Percentiles rank a stretch among this genome's conserved stretches.
Evolutionary conservation across 1,140 invertebrate genomes (phyloP).

Genomic region (Polyergus mexicanus): DNA sequence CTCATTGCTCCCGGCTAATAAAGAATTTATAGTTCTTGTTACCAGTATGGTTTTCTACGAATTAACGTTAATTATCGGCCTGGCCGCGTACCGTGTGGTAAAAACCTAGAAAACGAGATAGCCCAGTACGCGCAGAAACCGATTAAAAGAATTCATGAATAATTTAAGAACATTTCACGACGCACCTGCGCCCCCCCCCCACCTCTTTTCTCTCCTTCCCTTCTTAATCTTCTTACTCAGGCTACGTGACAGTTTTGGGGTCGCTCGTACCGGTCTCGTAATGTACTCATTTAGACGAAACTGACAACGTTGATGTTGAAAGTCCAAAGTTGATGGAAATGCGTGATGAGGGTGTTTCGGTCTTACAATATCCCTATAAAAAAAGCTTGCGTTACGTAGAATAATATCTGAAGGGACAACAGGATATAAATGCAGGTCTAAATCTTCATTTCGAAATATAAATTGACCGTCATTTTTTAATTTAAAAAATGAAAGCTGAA

Average conservation of each 20-base stretch:
- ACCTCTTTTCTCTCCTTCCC: constrained; percentile 8
- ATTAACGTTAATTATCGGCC: constrained; percentile 84
- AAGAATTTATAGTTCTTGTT: constrained; percentile 86
- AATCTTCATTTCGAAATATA: background rate
- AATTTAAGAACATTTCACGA: constrained; percentile 80
- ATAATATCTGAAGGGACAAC: constrained; percentile 21
- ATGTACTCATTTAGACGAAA: constrained; percentile 48
- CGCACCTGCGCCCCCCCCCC: constrained; percentile 81
- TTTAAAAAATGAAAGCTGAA: background rate
- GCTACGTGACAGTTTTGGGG: constrained; percentile 55
- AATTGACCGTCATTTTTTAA: background rate
- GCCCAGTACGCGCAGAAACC: constrained; percentile 80
- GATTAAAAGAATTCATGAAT: constrained; percentile 87
- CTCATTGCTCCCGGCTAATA: constrained; percentile 81
- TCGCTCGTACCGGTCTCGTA: constrained; percentile 56
- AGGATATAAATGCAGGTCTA: background rate
- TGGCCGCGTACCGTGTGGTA: constrained; percentile 73
- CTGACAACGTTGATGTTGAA: constrained; percentile 51
- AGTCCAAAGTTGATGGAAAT: constrained; percentile 44
- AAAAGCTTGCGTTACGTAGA: background rate
- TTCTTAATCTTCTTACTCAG: constrained; percentile 45
- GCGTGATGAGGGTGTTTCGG: constrained; percentile 43
- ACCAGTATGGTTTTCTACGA: constrained; percentile 85
- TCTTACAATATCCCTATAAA: constrained; percentile 15
- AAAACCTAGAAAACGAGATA: constrained; percentile 84